Base-by-base conservation (phyloP, 2,888 invertebrate species). In the Osmoderma eremita region DNA sequence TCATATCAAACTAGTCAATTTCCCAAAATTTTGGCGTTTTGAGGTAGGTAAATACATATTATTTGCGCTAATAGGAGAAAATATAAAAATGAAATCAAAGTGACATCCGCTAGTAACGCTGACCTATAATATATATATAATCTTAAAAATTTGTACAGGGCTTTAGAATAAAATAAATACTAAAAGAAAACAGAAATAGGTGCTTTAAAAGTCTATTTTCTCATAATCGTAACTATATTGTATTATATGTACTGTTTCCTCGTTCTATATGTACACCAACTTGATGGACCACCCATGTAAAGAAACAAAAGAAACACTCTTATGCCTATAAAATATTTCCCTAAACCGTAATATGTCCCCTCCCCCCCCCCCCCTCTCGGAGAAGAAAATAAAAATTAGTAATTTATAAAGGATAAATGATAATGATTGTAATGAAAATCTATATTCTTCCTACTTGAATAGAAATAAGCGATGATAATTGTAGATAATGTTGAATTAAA, bases 391-490 rank as follows among this genome's bases (percentile, higher is more conserved):
- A 13, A 56, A 42, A 56, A 15, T 17, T 56, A 56, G 56, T 56
- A 53, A 38, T 50, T 30, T 50, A 18, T 38, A 24, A 18, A n/a
- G 42, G 39, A 22, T 13, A 13, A 30, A 17, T 45, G 30, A 30
- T 5, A 13, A 24, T 15, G 50, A 51, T 51, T 13, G 22, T 51
- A 53, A 56, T 65, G 68, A 65, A 69, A 77, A 77, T 76, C 77
- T 78, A 77, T 78, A 78, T 79, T 79, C 78, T 80, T 79, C 78
- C 78, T 78, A 79, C 70, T 75, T 75, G 74, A 67, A 71, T 77
- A 78, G 75, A 72, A 69, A 39, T 77, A 77, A 78, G 75, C 12
- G 58, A 61, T 75, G 72, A 77, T 76, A 75, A 71, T 69, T 72
- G 69, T 74, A 74, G 72, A 73, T 69, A 68, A 70, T 71, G 72